Percentiles rank a stretch among this genome's conserved stretches.
phyloP scores from a whole-genome alignment of 2,113 vertebrate species.

The Irena cyanogastra region DNA sequence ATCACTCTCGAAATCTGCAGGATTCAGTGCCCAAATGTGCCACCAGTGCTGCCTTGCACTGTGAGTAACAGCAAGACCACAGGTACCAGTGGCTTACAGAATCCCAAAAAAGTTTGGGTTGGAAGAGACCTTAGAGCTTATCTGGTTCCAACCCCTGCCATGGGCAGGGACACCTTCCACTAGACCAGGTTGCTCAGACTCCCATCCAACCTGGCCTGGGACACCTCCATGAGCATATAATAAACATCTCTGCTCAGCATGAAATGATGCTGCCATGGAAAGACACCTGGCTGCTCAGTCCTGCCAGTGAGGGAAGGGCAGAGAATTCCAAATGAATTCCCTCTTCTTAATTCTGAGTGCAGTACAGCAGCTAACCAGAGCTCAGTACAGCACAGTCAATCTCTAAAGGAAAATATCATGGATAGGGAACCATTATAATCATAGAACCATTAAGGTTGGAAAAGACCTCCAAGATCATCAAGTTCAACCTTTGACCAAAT shows the following conservation, averaged over 20 bases:
- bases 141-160: background rate
- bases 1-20: accelerated
- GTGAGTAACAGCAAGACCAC: background rate
- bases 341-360: background rate
- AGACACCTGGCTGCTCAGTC: background rate
- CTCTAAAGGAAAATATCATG: background rate
- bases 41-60: background rate
- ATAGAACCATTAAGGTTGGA: background rate
- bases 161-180: background rate
- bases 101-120: background rate
- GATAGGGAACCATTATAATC: background rate
- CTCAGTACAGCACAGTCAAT: background rate
- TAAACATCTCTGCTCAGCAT: background rate
- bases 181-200: background rate
- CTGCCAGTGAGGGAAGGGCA: background rate
- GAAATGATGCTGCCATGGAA: background rate
- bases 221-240: background rate
- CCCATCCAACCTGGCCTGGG: background rate
- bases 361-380: background rate
- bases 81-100: background rate
- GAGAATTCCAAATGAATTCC: background rate
- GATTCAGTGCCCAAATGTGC: background rate
- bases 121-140: background rate
- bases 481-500: background rate
- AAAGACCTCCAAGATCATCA: background rate